Conservation (phyloP, 2,888 invertebrate species). For the Priapulus caudatus region DNA sequence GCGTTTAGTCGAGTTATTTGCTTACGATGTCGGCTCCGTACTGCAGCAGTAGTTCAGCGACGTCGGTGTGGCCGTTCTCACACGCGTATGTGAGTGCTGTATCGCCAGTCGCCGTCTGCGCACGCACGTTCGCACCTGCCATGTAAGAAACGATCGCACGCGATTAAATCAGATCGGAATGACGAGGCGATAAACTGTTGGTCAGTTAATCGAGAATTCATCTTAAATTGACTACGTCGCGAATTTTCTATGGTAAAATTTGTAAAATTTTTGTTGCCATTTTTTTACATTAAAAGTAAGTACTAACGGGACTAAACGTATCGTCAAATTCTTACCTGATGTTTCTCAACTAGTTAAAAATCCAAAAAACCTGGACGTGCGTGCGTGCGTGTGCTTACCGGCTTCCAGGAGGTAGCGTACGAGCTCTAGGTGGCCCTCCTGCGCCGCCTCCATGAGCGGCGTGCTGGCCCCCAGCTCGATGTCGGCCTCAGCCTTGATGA, state of each 20-base stretch:
- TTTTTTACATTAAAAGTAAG: too few relatives aligned
- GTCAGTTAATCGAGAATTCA: too few relatives aligned
- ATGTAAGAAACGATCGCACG: constrained; percentile 10
- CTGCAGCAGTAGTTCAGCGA: constrained; percentile 78
- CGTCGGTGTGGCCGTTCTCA: constrained; percentile 97
- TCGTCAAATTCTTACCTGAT: too few relatives aligned
- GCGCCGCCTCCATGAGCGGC: constrained; percentile 95
- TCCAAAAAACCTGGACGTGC: constrained; percentile 76
- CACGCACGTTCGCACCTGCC: constrained; percentile 69
- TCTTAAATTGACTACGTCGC: too few relatives aligned
- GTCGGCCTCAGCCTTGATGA: constrained; percentile 87
- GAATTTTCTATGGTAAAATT: too few relatives aligned
- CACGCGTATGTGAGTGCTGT: constrained; percentile 94
- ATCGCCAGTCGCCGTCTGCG: constrained; percentile 86
- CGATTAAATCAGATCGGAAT: too few relatives aligned
- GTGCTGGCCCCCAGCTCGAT: constrained; percentile 89
- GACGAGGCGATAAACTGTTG: too few relatives aligned
- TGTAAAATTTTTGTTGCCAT: too few relatives aligned
- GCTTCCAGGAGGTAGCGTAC: constrained; percentile 46
- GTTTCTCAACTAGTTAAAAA: too few relatives aligned
- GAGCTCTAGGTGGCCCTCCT: constrained; percentile 89
- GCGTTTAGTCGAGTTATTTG: too few relatives aligned
- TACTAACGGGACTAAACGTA: too few relatives aligned
- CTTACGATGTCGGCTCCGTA: constrained; percentile 71
- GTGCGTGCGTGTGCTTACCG: constrained; percentile 58